Evolutionary conservation across 1,140 invertebrate genomes (phyloP).

Genomic region (Dendroctonus valens): DNA sequence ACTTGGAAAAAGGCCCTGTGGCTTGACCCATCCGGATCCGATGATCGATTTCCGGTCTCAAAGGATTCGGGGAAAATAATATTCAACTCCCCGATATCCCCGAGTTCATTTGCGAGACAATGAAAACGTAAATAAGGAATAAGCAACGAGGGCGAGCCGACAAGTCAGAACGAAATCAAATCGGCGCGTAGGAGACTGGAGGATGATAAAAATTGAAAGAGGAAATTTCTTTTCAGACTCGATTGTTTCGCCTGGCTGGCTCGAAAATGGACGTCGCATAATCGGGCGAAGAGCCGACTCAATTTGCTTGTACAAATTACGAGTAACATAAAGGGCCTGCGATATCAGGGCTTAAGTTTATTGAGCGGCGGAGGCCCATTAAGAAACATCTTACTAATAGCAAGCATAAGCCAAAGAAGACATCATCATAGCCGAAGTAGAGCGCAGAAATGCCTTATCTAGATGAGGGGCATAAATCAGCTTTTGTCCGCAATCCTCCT

Average conservation of each 20-base stretch:
- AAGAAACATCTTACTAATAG: too few species aligned
- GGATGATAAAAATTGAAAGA: conserved; percentile 51
- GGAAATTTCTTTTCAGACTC: conserved; percentile 51
- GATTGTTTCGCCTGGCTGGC: conserved; percentile 47
- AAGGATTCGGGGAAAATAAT: too few species aligned
- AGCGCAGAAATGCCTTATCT: too few species aligned
- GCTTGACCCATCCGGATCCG: too few species aligned
- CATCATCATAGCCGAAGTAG: too few species aligned
- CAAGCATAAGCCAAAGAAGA: too few species aligned
- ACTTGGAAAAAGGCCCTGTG: too few species aligned
- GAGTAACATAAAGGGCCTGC: not conserved
- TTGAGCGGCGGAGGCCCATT: too few species aligned
- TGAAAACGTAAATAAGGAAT: conserved; percentile 46
- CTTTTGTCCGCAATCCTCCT: too few species aligned
- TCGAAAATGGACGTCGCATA: conserved; percentile 37
- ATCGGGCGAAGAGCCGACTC: conserved; percentile 20
- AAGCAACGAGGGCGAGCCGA: conserved; percentile 37
- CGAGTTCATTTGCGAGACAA: conserved; percentile 43
- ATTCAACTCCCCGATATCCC: conserved; percentile 18
- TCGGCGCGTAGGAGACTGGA: conserved; percentile 46
- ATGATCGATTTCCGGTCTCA: too few species aligned
- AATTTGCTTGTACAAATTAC: conserved; percentile 23
- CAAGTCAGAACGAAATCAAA: conserved; percentile 47
- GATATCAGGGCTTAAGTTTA: too few species aligned
- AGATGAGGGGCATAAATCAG: too few species aligned